Percentiles rank a stretch among this genome's conserved stretches.
Evolutionary conservation across 1,140 invertebrate species (phyloP).

Genomic region (Heliconius hewitsoni): DNA sequence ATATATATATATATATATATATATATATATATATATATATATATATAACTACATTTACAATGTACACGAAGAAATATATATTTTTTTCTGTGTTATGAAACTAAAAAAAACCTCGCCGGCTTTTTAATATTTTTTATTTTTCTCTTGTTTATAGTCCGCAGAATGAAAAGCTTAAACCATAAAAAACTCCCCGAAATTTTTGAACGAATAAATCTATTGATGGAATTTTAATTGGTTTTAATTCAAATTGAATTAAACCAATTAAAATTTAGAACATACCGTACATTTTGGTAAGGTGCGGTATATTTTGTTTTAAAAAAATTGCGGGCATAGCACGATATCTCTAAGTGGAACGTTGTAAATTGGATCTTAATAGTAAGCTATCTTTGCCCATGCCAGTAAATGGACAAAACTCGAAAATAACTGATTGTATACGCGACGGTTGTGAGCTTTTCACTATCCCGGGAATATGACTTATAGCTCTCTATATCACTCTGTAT

Average conservation of each 20-base stretch:
- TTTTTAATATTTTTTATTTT: background rate
- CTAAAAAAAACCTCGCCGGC: background rate
- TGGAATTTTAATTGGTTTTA: slow-evolving; percentile 3
- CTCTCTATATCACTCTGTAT: too few relatives aligned
- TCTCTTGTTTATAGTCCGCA: background rate
- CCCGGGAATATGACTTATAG: too few relatives aligned
- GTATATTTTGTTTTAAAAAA: background rate
- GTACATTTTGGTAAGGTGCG: too few relatives aligned
- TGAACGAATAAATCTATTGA: slow-evolving; percentile 15
- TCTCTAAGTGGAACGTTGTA: too few relatives aligned
- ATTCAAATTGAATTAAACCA: background rate
- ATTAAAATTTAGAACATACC: too few relatives aligned
- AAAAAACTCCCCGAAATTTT: background rate
- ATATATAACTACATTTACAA: background rate
- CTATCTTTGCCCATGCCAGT: too few relatives aligned
- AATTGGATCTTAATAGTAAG: too few relatives aligned
- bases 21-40: background rate
- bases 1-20: too few relatives aligned
- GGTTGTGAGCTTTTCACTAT: too few relatives aligned
- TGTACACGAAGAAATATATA: background rate
- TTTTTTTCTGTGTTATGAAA: background rate
- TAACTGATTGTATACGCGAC: too few relatives aligned
- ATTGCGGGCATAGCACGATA: too few relatives aligned
- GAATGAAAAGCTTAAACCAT: background rate
- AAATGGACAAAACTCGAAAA: too few relatives aligned